A percentile compares a stretch with the other conserved stretches of the same genome.
phyloP scores from a whole-genome alignment of 2,113 vertebrate genomes.

The Haemorhous mexicanus region DNA sequence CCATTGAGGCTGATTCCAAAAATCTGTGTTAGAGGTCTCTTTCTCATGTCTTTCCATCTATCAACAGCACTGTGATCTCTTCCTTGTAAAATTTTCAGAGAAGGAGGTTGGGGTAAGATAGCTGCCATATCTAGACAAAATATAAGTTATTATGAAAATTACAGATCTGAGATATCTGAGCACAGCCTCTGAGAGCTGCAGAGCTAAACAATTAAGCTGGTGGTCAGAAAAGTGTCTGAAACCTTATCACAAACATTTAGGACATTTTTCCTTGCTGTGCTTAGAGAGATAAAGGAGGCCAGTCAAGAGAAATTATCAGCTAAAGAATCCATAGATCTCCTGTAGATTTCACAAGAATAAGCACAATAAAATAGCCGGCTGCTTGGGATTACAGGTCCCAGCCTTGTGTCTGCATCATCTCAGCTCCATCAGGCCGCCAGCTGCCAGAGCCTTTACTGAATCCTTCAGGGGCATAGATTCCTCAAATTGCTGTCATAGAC shows the following conservation, averaged over 20 bases:
- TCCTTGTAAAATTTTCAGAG: not conserved
- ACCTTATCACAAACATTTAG: not conserved
- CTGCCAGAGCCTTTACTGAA: slow-evolving; percentile 37
- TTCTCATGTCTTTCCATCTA: not conserved
- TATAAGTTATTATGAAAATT: not conserved
- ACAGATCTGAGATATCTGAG: not conserved
- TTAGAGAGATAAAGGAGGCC: not conserved
- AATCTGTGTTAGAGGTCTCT: not conserved
- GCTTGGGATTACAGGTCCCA: slow-evolving; percentile 54
- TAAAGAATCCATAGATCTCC: slow-evolving; percentile 41
- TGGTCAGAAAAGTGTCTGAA: not conserved
- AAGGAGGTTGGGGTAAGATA: not conserved
- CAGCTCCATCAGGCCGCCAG: not conserved
- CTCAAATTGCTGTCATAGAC: slow-evolving; percentile 31
- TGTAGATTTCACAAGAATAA: slow-evolving; percentile 44
- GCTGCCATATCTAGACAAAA: not conserved
- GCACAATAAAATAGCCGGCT: slow-evolving; percentile 37
- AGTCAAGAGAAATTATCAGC: slow-evolving; percentile 11
- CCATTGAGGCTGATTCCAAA: not conserved
- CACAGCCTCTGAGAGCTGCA: not conserved
- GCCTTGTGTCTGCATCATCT: slow-evolving; percentile 55
- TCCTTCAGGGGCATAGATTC: slow-evolving; percentile 30
- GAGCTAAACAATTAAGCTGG: not conserved
- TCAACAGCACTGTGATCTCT: not conserved
- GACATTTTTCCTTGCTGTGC: not conserved